phyloP scores from a whole-genome alignment of 2,888 invertebrate genomes.

The Dolichopus griseipennis region DNA sequence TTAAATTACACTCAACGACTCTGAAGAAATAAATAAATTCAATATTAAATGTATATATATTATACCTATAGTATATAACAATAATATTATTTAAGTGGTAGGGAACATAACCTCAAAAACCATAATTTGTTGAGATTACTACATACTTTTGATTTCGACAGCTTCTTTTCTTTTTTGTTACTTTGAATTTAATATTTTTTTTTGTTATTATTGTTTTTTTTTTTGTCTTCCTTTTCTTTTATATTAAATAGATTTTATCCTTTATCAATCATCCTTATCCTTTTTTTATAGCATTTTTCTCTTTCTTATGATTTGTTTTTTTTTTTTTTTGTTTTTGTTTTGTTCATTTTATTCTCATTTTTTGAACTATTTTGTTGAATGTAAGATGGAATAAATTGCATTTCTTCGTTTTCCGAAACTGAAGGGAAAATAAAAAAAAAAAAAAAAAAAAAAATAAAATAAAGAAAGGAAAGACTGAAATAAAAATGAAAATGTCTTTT shows the following conservation, averaged over 20 bases:
- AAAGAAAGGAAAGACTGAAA: background rate
- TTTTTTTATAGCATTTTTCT: background rate
- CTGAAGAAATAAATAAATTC: too few species aligned
- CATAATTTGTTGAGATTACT: background rate
- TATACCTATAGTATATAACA: too few species aligned
- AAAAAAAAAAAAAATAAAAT: background rate
- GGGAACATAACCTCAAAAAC: background rate
- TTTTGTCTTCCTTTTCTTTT: background rate
- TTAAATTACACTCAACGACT: too few species aligned
- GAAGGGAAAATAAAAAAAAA: too few species aligned
- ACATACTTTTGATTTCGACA: background rate
- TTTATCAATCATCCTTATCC: slow-evolving; percentile 1
- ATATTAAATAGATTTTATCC: slow-evolving; percentile 1
- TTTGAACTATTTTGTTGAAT: background rate
- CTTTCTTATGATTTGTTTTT: background rate
- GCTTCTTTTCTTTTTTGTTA: background rate
- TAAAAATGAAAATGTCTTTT: background rate
- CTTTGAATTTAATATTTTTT: background rate
- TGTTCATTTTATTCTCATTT: background rate
- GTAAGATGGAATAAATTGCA: background rate
- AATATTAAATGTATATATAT: too few species aligned
- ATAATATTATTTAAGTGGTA: too few species aligned
- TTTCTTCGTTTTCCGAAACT: background rate
- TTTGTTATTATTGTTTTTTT: background rate
- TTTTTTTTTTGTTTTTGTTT: background rate